Evolutionary conservation across 2,888 invertebrate species (phyloP), one percentile per base, ranked within the genome.

Genomic region (Diplolepis rosae): DNA sequence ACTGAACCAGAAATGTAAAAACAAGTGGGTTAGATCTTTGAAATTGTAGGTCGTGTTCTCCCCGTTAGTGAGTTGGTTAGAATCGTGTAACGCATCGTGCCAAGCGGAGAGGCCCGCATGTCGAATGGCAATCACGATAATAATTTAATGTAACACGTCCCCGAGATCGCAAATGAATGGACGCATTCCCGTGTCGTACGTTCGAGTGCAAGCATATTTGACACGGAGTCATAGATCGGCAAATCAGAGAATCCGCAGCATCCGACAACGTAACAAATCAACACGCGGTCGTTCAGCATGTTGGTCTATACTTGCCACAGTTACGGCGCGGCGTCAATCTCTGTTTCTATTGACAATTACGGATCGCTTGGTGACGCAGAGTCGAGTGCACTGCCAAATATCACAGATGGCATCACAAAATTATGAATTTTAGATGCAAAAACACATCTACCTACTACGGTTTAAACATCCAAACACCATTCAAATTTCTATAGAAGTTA

Each of bases 201-300:
- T 75, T 72, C 73, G 67, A 70, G 65, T 72, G 77, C 70, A 73
- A 77, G 73, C 79, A 82, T 81, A 85, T 82, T 84, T 81, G 83
- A 84, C 83, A 84, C 81, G 83, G 77, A 83, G 81, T 82, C 84
- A 80, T 80, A 80, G 83, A 85, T 86, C 85, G 83, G 86, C 86
- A 87, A 87, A 87, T 88, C 85, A 86, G 87, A 85, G 79, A 78
- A 82, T 80, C 79, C 81, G 77, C 82, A 84, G 84, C 82, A 82
- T 85, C 83, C 84, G 87, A 87, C 88, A 88, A 83, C 84, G 85
- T 87, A 84, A 87, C 87, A 87, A 87, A 85, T 87, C 84, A 88
- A 86, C 86, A 85, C 82, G 78, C 79, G 79, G 80, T 80, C 82
- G 80, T 80, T 80, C 82, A 83, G 81, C 84, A 83, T 81, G 82